Percentiles rank a stretch among this genome's conserved stretches.
These are phyloP conservation scores for Apantesis nais DNA, from an alignment of 2,888 invertebrate genomes.

Conservation along the genomic window DNA sequence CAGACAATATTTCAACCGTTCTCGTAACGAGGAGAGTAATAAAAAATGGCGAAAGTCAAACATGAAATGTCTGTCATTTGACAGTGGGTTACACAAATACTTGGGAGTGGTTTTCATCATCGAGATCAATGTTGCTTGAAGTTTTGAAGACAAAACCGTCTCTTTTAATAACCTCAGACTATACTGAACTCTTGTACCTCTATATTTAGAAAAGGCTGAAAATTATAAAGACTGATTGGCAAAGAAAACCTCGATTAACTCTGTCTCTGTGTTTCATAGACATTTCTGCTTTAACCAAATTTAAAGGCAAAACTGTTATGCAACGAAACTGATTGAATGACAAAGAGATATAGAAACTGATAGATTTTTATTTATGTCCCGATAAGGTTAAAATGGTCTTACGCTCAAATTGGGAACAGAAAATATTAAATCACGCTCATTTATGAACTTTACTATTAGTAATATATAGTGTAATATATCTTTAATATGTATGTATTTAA, in stretches of 20 bases:
- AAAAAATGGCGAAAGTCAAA: constrained; percentile 3
- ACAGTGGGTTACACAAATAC: not conserved
- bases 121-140: not conserved
- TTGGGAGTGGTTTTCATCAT: not conserved
- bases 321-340: too few species aligned
- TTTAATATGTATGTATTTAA: too few species aligned
- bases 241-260: not conserved
- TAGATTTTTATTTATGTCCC: too few species aligned
- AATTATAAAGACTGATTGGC: not conserved
- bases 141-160: not conserved
- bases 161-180: too few species aligned
- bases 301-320: not conserved
- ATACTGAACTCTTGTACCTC: not conserved
- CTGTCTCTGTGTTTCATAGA: too few species aligned
- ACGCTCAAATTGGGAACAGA: too few species aligned
- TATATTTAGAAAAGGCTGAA: not conserved
- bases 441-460: too few species aligned
- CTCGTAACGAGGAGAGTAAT: constrained; percentile 7
- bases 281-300: not conserved
- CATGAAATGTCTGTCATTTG: constrained; percentile 2
- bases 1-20: constrained; percentile 12
- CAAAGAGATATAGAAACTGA: too few species aligned
- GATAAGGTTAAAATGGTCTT: too few species aligned
- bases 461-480: too few species aligned
- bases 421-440: too few species aligned